Conservation (phyloP, 2,113 vertebrate species). For the Puntigrus tetrazona region DNA sequence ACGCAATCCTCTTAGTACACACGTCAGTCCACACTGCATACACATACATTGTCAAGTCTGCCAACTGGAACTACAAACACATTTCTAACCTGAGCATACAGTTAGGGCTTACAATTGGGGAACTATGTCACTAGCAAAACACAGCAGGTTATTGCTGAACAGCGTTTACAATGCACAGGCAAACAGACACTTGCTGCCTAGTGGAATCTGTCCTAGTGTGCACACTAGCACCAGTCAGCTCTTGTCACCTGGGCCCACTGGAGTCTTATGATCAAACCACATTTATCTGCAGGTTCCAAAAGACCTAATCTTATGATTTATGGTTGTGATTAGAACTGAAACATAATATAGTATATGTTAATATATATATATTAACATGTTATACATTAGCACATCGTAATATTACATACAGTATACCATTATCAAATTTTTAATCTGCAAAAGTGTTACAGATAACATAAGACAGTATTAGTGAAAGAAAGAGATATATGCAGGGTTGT, state of each 20-base stretch:
- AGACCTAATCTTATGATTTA: neutral
- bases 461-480: neutral
- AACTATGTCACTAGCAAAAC: slow-evolving; percentile 8
- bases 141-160: neutral
- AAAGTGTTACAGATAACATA: neutral
- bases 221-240: neutral
- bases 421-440: neutral
- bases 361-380: too few species aligned
- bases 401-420: neutral
- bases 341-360: neutral
- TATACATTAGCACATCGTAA: neutral
- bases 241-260: neutral
- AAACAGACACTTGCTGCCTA: neutral
- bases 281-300: neutral
- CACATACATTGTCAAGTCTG: slow-evolving; percentile 7
- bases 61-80: slow-evolving; percentile 24
- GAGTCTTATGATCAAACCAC: neutral
- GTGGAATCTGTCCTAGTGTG: too few species aligned
- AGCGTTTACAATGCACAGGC: neutral
- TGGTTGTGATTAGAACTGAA: neutral
- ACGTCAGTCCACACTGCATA: neutral
- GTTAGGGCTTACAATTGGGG: neutral
- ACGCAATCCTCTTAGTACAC: neutral
- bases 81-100: slow-evolving; percentile 9
- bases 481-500: neutral